These are phyloP conservation scores for Oncorhynchus mykiss DNA, from an alignment of 2,113 vertebrate species.

Conservation along the genomic window DNA sequence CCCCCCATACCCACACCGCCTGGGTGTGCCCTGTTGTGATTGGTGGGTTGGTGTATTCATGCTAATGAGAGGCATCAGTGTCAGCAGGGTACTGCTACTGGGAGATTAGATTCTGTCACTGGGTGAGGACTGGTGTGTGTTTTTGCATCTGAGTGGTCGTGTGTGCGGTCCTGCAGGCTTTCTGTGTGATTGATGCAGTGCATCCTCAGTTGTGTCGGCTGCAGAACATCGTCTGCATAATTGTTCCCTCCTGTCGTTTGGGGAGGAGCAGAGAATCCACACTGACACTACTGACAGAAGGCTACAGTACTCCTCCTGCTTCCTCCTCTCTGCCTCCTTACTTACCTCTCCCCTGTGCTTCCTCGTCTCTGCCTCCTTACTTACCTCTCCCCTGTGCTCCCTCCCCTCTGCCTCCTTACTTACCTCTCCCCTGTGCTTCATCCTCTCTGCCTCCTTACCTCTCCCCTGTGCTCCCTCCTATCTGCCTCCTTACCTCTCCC, in stretches of 20 bases:
- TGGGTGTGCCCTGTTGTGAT: background rate
- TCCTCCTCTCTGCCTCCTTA: background rate
- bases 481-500: too few relatives aligned
- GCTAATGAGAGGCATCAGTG: slow-evolving; percentile 1
- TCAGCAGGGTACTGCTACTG: slow-evolving; percentile 1
- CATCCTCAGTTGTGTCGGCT: slow-evolving; percentile 14
- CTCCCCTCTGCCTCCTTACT: too few relatives aligned
- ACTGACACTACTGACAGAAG: too few relatives aligned
- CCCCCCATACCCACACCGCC: background rate
- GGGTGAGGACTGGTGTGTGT: slow-evolving; percentile 7
- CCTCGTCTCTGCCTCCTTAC: background rate
- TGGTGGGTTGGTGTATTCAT: background rate
- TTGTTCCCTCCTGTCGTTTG: slow-evolving; percentile 7
- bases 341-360: background rate
- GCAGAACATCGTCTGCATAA: slow-evolving; percentile 39
- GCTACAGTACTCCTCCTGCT: background rate
- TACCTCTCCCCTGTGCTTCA: too few relatives aligned
- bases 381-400: too few relatives aligned
- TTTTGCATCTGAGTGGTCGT: background rate
- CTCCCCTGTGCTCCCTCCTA: too few relatives aligned
- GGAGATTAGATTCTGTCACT: slow-evolving; percentile 7
- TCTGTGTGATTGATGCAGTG: slow-evolving; percentile 27
- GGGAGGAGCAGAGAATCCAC: background rate
- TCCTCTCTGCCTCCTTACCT: too few relatives aligned
- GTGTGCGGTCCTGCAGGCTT: background rate